Percentiles rank a stretch among this genome's conserved stretches.
phyloP scores from a whole-genome alignment of 2,113 vertebrate genomes.

The Illadopsis cleaveri region DNA sequence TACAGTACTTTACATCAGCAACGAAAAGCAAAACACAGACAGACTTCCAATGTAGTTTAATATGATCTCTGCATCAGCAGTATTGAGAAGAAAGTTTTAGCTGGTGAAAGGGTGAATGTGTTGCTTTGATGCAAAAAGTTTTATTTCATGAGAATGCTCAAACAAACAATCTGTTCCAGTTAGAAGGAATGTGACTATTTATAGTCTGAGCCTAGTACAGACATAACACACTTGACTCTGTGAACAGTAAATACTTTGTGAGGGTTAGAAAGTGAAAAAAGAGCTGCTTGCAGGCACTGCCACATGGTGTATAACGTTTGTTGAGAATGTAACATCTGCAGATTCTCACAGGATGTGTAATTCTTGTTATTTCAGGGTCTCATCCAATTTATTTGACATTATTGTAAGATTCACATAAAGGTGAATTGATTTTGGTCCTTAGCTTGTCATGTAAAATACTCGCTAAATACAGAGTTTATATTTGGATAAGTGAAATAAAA shows the following conservation, averaged over 20 bases:
- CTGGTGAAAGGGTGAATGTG: background rate
- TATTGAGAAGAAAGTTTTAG: background rate
- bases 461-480: background rate
- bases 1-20: background rate
- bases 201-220: slow-evolving; percentile 25
- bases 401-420: background rate
- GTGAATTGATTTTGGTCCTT: background rate
- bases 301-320: background rate
- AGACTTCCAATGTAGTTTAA: background rate
- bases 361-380: slow-evolving; percentile 19
- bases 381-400: slow-evolving; percentile 24
- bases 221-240: slow-evolving; percentile 34
- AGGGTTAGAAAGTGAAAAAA: slow-evolving; percentile 42
- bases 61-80: background rate
- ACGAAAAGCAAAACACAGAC: background rate
- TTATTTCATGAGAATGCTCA: slow-evolving; percentile 37
- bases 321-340: slow-evolving; percentile 3
- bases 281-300: slow-evolving; percentile 52
- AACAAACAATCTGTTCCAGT: slow-evolving; percentile 31
- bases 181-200: slow-evolving; percentile 49
- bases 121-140: slow-evolving; percentile 30
- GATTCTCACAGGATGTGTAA: slow-evolving; percentile 28
- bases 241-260: slow-evolving; percentile 52
- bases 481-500: slow-evolving; percentile 18
- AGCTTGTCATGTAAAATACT: slow-evolving; percentile 34